Base-by-base conservation (phyloP, 2,888 invertebrate genomes). In the Papilio gigon region DNA sequence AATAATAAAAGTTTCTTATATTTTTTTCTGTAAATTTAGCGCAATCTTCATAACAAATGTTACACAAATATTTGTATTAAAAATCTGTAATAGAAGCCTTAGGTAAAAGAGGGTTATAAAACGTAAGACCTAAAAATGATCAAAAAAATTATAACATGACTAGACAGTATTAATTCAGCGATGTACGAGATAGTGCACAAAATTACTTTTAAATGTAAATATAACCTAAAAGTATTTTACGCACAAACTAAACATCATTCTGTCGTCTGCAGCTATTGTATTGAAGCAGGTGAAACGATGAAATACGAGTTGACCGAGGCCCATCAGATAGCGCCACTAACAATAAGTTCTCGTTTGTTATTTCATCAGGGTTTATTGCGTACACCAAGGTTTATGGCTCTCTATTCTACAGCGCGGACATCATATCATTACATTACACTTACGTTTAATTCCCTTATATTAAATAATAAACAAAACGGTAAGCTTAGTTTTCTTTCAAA, bases 271-370 rank as follows among this genome's bases (percentile, higher is more conserved):
- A n/a, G 22, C n/a, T 17, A 9, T 25, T 30, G n/a, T 27, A 53
- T 53, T 27, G 53, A 30, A 30, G 6, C 8, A 17, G 30, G n/a
- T 56, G 30, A 56, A 56, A 56, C 30, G 53, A 47, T 50, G 50
- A 63, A 35, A 63, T 63, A 63, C 22, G 47, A 22, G 22, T 30
- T 22, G 44, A 30, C 6, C 62, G 9, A 22, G 11, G 22, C 30
- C 47, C 63, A 47, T 63, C 63, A 63, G 47, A 50, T 63, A 33
- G 17, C 30, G 3, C 17, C 62, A 35, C 63, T 63, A 35, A 50
- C 63, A 63, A 63, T 63, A 63, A 47, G 47, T 63, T 63, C 63
- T 63, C 20, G 63, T 63, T 63, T 63, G 50, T 63, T 63, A 63
- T 47, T 63, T 50, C 30, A 44, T 44, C 35, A 22, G 63, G 8